Percentiles rank a stretch among this genome's conserved stretches.
phyloP scores from a whole-genome alignment of 2,888 invertebrate genomes.

The Pilophorus perplexus region DNA sequence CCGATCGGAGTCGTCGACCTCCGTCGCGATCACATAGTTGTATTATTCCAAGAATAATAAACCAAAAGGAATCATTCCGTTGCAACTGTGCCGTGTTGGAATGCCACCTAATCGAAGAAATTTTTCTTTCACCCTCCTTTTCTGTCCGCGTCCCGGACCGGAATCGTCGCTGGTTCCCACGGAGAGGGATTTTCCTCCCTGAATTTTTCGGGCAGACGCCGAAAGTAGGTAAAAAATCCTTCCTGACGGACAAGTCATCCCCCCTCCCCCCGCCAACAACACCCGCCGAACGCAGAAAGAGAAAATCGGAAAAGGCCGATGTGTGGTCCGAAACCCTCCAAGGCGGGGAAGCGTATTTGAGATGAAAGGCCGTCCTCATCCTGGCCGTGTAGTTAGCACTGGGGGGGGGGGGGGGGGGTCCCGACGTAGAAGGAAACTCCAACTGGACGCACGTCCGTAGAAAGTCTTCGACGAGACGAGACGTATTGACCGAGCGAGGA shows the following conservation, averaged over 20 bases:
- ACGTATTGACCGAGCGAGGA: conserved; percentile 17
- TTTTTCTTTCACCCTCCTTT: neutral
- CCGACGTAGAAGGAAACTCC: neutral
- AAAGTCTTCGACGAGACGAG: conserved; percentile 16
- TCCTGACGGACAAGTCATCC: too few relatives aligned
- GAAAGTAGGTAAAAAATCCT: neutral
- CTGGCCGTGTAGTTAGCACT: too few relatives aligned
- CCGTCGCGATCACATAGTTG: too few relatives aligned
- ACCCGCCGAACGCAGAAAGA: neutral
- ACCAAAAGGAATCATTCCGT: too few relatives aligned
- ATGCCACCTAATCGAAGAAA: too few relatives aligned
- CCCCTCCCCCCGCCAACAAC: too few relatives aligned
- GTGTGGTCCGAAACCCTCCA: neutral
- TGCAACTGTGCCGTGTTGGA: too few relatives aligned
- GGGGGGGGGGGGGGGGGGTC: neutral
- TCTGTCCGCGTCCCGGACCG: neutral
- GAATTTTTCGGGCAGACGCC: neutral
- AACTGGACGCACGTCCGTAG: conserved; percentile 18
- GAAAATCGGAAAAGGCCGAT: neutral
- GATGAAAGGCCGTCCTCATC: too few relatives aligned
- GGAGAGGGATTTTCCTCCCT: too few relatives aligned
- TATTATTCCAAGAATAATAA: too few relatives aligned
- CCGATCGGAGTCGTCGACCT: too few relatives aligned
- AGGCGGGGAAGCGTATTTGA: neutral
- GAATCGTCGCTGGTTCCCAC: neutral